A percentile compares a stretch with the other conserved stretches of the same genome.
Evolutionary conservation across 2,888 invertebrate genomes (phyloP).

Genomic region (Hoplodrina blanda): DNA sequence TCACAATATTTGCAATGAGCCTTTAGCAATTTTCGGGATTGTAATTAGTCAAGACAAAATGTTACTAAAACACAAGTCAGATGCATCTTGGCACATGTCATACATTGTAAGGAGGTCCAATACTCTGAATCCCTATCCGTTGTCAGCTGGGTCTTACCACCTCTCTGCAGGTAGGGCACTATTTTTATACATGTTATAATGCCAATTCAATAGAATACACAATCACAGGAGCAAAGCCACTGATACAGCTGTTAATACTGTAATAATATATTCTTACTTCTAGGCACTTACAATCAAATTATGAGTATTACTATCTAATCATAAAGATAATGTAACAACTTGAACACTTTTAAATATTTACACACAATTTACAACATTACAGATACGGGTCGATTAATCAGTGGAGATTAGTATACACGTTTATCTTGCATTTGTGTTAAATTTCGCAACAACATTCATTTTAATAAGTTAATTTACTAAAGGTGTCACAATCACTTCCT

Average conservation of each 20-base stretch:
- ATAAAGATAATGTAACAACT: constrained; percentile 5
- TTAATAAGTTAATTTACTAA: constrained; percentile 17
- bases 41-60: too few species aligned
- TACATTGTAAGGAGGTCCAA: too few species aligned
- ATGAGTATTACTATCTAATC: constrained; percentile 35
- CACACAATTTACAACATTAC: constrained; percentile 5
- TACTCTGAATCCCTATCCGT: too few species aligned
- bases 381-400: background rate
- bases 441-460: constrained; percentile 35
- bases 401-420: background rate
- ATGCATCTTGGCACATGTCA: too few species aligned
- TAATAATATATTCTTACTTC: background rate
- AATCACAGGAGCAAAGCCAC: background rate
- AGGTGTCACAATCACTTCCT: constrained; percentile 35
- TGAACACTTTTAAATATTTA: constrained; percentile 17
- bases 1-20: too few species aligned
- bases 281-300: constrained; percentile 27
- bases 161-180: too few species aligned
- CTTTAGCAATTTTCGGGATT: too few species aligned
- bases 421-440: background rate
- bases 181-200: too few species aligned
- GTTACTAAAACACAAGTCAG: too few species aligned
- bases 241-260: background rate
- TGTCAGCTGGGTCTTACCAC: too few species aligned
- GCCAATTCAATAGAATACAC: background rate